Evolutionary conservation across 1,140 invertebrate genomes (phyloP).

Genomic region (Pinna nobilis): DNA sequence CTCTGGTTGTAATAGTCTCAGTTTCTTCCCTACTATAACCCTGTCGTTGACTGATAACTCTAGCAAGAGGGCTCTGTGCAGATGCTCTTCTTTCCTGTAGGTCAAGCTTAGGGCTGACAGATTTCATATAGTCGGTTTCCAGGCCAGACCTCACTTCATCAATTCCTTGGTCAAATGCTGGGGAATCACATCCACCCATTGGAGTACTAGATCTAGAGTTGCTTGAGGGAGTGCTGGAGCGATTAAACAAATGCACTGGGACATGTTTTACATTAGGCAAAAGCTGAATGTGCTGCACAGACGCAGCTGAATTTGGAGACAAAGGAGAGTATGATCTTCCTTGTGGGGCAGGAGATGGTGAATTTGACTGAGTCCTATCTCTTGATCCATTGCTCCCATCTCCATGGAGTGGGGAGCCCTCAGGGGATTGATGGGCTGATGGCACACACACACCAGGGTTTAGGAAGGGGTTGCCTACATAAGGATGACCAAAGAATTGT

Average conservation of each 20-base stretch:
- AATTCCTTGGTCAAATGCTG: conserved; percentile 21
- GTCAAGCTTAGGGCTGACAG: conserved; percentile 21
- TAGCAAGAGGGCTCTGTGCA: conserved; percentile 40
- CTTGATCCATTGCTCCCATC: conserved; percentile 21
- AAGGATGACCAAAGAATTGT: conserved; percentile 15
- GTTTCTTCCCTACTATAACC: conserved; percentile 9
- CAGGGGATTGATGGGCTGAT: conserved; percentile 6
- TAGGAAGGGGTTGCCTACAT: not conserved
- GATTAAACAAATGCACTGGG: conserved; percentile 51
- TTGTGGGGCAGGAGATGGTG: conserved; percentile 29
- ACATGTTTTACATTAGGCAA: conserved; percentile 68
- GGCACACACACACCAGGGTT: not conserved
- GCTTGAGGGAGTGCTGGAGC: conserved; percentile 28
- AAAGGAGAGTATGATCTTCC: conserved; percentile 33
- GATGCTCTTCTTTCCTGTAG: conserved; percentile 37
- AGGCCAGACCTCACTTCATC: not conserved
- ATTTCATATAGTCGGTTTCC: conserved; percentile 29
- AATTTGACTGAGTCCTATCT: conserved; percentile 32
- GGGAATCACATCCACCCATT: conserved; percentile 40
- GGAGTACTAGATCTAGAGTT: conserved; percentile 53
- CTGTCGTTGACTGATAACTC: conserved; percentile 34
- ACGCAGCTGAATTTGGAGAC: conserved; percentile 42
- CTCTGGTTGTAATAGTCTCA: not conserved
- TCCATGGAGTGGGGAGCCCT: conserved; percentile 32
- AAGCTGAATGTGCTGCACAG: conserved; percentile 61